phyloP scores from a whole-genome alignment of 2,113 vertebrate genomes.

The Corapipo altera region DNA sequence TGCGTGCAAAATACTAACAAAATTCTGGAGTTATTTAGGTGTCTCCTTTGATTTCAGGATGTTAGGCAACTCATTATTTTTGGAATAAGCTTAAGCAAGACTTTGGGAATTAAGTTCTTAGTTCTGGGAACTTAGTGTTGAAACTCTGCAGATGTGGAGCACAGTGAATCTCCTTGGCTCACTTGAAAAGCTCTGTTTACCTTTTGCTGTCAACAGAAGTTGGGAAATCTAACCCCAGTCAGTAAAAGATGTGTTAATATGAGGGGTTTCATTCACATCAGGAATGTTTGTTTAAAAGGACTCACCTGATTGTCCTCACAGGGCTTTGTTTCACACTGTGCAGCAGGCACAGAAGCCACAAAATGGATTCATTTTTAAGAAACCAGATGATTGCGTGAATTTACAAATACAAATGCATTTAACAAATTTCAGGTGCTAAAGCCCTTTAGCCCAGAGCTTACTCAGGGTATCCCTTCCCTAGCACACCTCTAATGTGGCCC shows the following conservation, averaged over 20 bases:
- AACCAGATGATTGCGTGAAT: not conserved
- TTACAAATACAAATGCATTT: not conserved
- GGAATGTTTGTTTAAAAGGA: not conserved
- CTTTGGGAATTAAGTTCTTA: not conserved
- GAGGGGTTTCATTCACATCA: not conserved
- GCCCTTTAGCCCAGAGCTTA: not conserved
- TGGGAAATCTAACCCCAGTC: not conserved
- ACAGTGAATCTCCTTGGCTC: not conserved
- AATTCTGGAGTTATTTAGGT: not conserved
- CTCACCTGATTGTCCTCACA: not conserved
- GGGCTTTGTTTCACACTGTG: not conserved
- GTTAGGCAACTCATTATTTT: not conserved
- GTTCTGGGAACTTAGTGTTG: not conserved
- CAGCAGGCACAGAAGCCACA: not conserved
- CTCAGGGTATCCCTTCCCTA: not conserved
- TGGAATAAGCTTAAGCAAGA: not conserved
- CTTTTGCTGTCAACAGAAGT: not conserved
- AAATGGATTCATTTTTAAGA: not conserved
- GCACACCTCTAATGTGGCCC: fast-evolving
- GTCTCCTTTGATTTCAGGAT: not conserved
- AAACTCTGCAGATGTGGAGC: not conserved
- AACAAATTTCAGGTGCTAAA: not conserved
- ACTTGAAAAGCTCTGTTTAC: not conserved
- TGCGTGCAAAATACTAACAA: not conserved
- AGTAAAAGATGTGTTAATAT: not conserved